phyloP scores from a whole-genome alignment of 2,113 vertebrate species.

The cattle (Bos taurus) region DNA sequence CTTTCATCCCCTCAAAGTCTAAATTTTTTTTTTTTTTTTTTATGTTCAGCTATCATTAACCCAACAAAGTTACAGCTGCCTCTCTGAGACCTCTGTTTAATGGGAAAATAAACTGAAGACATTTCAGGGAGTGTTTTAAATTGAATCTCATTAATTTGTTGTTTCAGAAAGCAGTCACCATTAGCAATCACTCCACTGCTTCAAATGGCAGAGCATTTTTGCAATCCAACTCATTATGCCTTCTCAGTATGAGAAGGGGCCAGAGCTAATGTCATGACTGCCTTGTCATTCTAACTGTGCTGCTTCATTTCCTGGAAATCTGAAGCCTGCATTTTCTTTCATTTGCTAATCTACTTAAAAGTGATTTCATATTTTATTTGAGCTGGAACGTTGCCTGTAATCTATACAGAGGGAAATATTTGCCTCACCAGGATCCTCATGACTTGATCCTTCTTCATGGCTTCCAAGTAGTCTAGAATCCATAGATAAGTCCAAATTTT shows the following conservation, averaged over 20 bases:
- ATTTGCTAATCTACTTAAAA: not conserved
- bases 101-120: conserved; percentile 58
- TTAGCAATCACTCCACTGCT: not conserved
- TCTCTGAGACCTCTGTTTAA: conserved; percentile 43
- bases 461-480: not conserved
- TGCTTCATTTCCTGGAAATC: not conserved
- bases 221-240: not conserved
- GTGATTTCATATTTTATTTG: not conserved
- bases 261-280: not conserved
- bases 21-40: not conserved
- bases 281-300: not conserved
- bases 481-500: not conserved
- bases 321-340: not conserved
- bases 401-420: not conserved
- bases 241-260: not conserved
- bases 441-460: not conserved
- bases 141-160: conserved; percentile 58
- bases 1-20: conserved; percentile 26
- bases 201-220: not conserved
- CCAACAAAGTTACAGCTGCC: conserved; percentile 45
- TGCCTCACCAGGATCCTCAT: not conserved
- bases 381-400: not conserved
- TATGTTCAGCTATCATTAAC: conserved; percentile 51
- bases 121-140: conserved; percentile 44
- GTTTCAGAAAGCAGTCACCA: conserved; percentile 45